These are phyloP conservation scores for Cyprinodon variegatus DNA, from an alignment of 2,113 vertebrate species.

Conservation along the genomic window DNA sequence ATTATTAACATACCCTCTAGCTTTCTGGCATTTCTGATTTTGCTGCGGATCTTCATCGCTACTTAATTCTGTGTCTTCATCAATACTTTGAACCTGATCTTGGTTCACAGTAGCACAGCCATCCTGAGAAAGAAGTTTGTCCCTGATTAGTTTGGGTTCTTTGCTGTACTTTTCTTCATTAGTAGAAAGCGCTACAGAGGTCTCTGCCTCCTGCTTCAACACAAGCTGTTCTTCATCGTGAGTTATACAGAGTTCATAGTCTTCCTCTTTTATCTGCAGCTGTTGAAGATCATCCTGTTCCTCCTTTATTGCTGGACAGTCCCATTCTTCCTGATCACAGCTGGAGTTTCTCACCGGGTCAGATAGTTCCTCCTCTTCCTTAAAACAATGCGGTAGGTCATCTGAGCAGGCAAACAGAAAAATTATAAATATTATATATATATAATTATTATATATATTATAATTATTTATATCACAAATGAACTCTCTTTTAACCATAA, in stretches of 20 bases:
- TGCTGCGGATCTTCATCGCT: background rate
- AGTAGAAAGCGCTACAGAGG: background rate
- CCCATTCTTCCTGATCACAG: background rate
- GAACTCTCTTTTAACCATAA: too few relatives aligned
- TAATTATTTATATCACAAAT: too few relatives aligned
- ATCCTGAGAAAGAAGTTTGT: background rate
- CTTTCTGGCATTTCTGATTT: background rate
- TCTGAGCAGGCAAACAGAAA: background rate
- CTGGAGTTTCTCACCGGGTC: too few relatives aligned
- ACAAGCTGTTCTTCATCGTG: background rate
- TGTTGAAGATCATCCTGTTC: background rate
- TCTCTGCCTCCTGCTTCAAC: background rate
- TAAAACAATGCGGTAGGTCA: background rate
- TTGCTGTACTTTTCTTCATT: background rate
- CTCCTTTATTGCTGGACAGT: background rate
- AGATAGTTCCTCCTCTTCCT: background rate
- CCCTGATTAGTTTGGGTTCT: background rate
- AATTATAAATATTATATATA: background rate
- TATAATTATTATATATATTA: background rate
- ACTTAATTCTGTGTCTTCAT: background rate
- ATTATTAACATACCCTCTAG: background rate
- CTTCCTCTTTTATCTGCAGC: background rate
- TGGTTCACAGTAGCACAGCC: background rate
- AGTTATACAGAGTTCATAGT: background rate
- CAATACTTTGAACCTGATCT: background rate